Conservation (phyloP, 2,797 vertebrate species). For the Leptodactylus fallax region DNA sequence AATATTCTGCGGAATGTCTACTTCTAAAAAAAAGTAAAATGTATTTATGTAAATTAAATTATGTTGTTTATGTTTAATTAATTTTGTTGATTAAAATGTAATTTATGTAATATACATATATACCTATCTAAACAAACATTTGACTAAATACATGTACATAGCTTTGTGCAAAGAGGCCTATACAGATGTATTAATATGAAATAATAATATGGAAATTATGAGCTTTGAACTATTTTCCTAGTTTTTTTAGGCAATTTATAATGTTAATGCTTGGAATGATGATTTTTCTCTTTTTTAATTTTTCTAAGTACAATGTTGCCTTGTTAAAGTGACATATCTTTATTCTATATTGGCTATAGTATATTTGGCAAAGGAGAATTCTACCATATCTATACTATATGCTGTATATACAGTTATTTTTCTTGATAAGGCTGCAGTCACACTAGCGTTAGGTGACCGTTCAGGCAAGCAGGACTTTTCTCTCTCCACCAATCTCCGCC, state of each 20-base stretch:
- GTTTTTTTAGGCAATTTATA: neutral
- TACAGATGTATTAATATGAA: neutral
- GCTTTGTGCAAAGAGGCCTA: neutral
- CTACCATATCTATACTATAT: too few relatives aligned
- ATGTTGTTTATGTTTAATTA: neutral
- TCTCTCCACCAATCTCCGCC: too few relatives aligned
- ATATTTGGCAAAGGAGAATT: too few relatives aligned
- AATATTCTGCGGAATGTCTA: neutral
- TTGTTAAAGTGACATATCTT: too few relatives aligned
- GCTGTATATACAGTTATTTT: too few relatives aligned
- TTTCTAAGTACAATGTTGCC: neutral
- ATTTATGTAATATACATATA: neutral
- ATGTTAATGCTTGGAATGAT: neutral
- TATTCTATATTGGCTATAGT: too few relatives aligned
- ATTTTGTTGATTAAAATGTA: neutral
- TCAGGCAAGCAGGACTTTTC: too few relatives aligned
- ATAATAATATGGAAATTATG: constrained; percentile 32
- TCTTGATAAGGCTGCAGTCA: too few relatives aligned
- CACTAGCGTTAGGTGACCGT: too few relatives aligned
- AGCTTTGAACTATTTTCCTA: neutral
- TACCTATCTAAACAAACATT: constrained; percentile 6
- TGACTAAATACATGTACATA: neutral
- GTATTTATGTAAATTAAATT: neutral
- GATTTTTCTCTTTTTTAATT: neutral
- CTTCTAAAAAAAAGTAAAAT: neutral